Evolutionary conservation across 2,888 invertebrate species (phyloP), one percentile per base, ranked within the genome.

Genomic region (Mythimna vitellina): DNA sequence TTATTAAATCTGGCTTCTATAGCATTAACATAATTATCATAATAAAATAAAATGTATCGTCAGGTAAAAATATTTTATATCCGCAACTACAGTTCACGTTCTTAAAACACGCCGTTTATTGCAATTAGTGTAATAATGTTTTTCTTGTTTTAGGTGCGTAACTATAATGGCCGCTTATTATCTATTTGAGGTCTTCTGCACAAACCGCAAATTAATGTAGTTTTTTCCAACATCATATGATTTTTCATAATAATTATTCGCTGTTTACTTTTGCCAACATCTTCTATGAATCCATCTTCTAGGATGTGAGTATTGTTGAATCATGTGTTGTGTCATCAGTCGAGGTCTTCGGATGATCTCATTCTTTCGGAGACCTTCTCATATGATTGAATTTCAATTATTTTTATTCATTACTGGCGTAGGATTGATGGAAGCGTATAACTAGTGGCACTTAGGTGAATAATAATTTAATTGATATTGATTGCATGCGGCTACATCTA

Each of bases 311-410:
- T 86, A 84, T 87, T 88, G 85, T 93, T 92, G 90, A 94, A 92
- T 92, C 92, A 93, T 86, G 88, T 86, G 87, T 92, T 91, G 92
- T 92, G 92, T 94, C 92, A 92, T 93, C 90, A 82, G 82, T 84
- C 92, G 92, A 93, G 93, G 92, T 90, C 92, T 92, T 83, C 69
- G 60, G 88, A 90, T 94, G 94, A 94, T 92, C 91, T 94, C 94
- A 94, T 92, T 88, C 88, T 90, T 89, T 89, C 80, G 86, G 86
- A 91, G 87, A 90, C 90, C 91, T 92, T 88, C 85, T 82, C 77
- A 82, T 86, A 91, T 89, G 87, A 86, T 87, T 91, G 80, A 80
- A 81, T 88, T 90, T 89, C 86, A 88, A 87, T 88, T 84, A 81
- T 70, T 77, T 81, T 82, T 76, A 73, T 84, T 78, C 60, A 79